A percentile compares a stretch with the other conserved stretches of the same genome.
Evolutionary conservation across 1,140 invertebrate genomes (phyloP).

Genomic region (Hycleus phaleratus): DNA sequence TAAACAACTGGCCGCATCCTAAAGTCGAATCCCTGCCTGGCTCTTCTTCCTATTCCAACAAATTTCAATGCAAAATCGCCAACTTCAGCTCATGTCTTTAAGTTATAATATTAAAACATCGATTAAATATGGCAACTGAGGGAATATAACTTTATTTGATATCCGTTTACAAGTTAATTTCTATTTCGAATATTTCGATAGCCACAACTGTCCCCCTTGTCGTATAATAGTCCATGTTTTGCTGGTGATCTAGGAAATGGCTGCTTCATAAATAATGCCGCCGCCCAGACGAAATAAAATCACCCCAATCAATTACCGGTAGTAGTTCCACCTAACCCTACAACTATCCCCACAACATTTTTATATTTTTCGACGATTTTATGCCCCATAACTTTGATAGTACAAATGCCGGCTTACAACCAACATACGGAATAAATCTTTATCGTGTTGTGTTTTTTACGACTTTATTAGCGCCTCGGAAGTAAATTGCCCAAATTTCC

Average conservation of each 20-base stretch:
- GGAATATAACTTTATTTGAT: too few species aligned
- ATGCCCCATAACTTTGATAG: slow-evolving; percentile 1
- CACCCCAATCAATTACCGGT: slow-evolving; percentile 10
- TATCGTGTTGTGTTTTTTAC: slow-evolving; percentile 3
- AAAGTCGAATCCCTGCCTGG: slow-evolving; percentile 9
- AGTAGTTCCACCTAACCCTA: neutral
- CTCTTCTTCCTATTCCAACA: neutral
- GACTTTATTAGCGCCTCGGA: slow-evolving; percentile 10
- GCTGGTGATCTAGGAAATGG: slow-evolving; percentile 32
- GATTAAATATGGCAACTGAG: too few species aligned
- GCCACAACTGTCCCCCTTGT: slow-evolving; percentile 10
- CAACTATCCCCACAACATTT: slow-evolving; percentile 1
- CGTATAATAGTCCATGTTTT: slow-evolving; percentile 30
- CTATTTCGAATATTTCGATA: too few species aligned
- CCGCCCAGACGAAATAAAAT: slow-evolving; percentile 13
- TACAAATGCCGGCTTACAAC: too few species aligned
- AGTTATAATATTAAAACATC: too few species aligned
- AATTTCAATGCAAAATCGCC: slow-evolving; percentile 12
- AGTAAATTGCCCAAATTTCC: slow-evolving; percentile 9
- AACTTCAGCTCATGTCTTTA: too few species aligned
- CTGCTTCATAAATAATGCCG: slow-evolving; percentile 33
- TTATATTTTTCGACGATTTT: slow-evolving; percentile 6
- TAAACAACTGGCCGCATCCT: slow-evolving; percentile 18
- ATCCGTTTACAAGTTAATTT: too few species aligned
- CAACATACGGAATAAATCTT: slow-evolving; percentile 8